Base-by-base conservation (phyloP, 2,888 invertebrate genomes). In the Taenaris catops region DNA sequence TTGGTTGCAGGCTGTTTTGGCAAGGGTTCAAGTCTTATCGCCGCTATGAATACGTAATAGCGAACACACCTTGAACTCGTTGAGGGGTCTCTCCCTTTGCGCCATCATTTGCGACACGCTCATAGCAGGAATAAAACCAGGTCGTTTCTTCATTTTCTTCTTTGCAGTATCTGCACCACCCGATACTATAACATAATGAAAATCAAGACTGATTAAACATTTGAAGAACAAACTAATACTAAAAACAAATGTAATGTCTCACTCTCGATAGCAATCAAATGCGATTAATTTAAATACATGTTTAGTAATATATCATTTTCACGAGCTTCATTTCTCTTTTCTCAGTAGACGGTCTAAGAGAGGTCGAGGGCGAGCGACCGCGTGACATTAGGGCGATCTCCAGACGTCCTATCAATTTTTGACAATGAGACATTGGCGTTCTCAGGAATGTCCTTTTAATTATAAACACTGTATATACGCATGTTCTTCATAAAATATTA, bases 91-190 rank as follows among this genome's bases (percentile, higher is more conserved):
- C 61, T 92, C 91, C 53, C 90, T 84, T 58, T 91, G 91, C 44
- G 90, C 89, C 78, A 91, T 80, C 53, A 92, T 74, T 68, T 91
- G 91, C 34, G 92, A 90, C 36, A 91, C 89, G 50, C 90, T 89
- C 57, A 90, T 88, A 45, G 90, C 91, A 38, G 88, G 76, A 63
- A 88, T 87, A 48, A 89, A 87, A 40, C 89, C 84, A 25, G 88
- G 75, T 48, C 90, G 79, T 68, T 89, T 90, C 73, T 90, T 88
- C 67, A 89, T 88, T 78, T 91, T 92, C 72, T 92, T 92, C 63
- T 90, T 89, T 10, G 65, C 73, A 36, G 81, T 70, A 53, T 86
- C 86, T 74, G 84, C 73, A 61, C n/a, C n/a, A n/a, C 61, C 62
- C 35, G 58, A 28, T 10, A 56, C 73, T 73, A 67, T 44, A 76